phyloP scores from a whole-genome alignment of 2,113 vertebrate genomes.

The Pyxicephalus adspersus region DNA sequence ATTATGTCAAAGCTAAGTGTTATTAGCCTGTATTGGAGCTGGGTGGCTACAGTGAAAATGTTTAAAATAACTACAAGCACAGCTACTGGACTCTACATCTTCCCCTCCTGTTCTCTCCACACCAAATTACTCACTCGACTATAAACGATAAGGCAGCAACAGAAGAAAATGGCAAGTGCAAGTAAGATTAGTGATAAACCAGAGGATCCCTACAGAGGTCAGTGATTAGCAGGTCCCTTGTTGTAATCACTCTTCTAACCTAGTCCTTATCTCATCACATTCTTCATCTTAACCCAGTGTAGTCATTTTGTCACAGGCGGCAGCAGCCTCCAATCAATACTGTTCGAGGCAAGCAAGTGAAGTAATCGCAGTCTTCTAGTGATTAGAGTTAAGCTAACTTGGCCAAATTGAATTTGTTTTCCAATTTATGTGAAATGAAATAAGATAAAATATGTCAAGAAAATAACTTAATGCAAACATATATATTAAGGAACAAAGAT shows the following conservation, averaged over 20 bases:
- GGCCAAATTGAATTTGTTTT: background rate
- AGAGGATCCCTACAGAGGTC: conserved; percentile 72
- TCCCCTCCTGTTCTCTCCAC: conserved; percentile 66
- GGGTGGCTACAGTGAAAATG: conserved; percentile 72
- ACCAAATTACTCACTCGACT: conserved; percentile 73
- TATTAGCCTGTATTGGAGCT: conserved; percentile 68
- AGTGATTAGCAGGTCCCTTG: conserved; percentile 72
- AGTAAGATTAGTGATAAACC: conserved; percentile 73
- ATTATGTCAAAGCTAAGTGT: conserved; percentile 64
- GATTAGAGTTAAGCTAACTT: background rate
- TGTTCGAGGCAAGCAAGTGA: conserved; percentile 37
- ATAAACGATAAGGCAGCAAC: conserved; percentile 67
- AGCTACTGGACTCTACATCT: conserved; percentile 78
- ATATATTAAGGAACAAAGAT: too few species aligned
- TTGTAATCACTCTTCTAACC: conserved; percentile 65
- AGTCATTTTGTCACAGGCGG: conserved; percentile 57
- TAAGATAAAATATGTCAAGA: too few species aligned
- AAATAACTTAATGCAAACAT: too few species aligned
- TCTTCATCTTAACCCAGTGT: conserved; percentile 61
- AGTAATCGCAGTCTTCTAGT: background rate
- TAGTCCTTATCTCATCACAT: conserved; percentile 67
- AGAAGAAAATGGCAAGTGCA: conserved; percentile 68
- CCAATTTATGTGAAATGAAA: too few species aligned
- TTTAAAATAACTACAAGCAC: conserved; percentile 69
- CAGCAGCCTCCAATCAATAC: conserved; percentile 67